These are phyloP conservation scores for Eumaeus atala DNA, from an alignment of 1,140 invertebrate genomes.

Conservation along the genomic window DNA sequence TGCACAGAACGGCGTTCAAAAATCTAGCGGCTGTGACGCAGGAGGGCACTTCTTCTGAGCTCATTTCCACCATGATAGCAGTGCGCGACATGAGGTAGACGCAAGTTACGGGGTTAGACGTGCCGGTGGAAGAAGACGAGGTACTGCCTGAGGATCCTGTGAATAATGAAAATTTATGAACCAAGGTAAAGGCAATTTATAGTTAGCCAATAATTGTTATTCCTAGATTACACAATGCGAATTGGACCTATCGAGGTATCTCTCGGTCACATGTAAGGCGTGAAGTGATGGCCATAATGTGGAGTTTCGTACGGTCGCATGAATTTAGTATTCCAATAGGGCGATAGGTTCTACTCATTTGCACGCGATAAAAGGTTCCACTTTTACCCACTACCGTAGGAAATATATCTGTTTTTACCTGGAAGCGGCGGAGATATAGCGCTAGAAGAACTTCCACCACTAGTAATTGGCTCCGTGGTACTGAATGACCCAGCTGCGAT, in stretches of 20 bases:
- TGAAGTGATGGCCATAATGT: no score
- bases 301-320: no score
- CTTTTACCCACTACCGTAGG: no score
- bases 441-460: conserved; percentile 63
- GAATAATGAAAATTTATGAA: conserved; percentile 10
- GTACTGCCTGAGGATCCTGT: conserved; percentile 60
- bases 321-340: no score
- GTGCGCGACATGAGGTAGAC: conserved; percentile 80
- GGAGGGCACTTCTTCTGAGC: conserved; percentile 75
- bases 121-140: conserved; percentile 51
- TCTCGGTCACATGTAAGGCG: no score
- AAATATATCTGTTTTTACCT: conserved; percentile 40
- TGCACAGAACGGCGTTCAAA: conserved; percentile 75
- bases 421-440: conserved; percentile 65
- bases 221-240: no score
- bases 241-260: no score
- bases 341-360: no score
- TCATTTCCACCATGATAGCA: conserved; percentile 81
- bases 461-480: conserved; percentile 63
- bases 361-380: no score
- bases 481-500: conserved; percentile 63
- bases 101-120: conserved; percentile 68
- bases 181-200: no score
- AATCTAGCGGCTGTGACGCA: conserved; percentile 76
- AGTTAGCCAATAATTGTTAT: no score